phyloP scores from a whole-genome alignment of 1,140 invertebrate species.

The Diorhabda sublineata region DNA sequence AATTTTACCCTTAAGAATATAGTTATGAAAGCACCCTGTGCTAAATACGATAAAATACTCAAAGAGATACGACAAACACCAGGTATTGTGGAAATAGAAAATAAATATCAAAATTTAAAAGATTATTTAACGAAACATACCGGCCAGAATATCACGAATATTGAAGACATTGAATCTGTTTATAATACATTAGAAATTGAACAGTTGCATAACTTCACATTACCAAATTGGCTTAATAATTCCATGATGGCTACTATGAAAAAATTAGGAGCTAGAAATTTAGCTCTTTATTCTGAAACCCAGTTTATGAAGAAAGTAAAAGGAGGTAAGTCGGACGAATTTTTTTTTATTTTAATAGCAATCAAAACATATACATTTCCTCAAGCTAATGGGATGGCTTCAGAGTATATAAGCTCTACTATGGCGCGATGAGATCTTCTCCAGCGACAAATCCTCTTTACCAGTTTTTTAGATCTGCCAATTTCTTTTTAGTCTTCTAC shows the following conservation, averaged over 20 bases:
- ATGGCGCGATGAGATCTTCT: not conserved
- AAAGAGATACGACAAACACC: conserved; percentile 53
- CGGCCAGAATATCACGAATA: conserved; percentile 60
- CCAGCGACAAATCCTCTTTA: conserved; percentile 1
- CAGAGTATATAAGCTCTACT: conserved; percentile 4
- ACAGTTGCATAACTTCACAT: conserved; percentile 57
- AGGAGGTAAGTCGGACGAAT: conserved; percentile 53
- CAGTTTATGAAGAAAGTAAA: conserved; percentile 67
- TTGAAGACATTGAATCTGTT: conserved; percentile 66
- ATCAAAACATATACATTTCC: not conserved
- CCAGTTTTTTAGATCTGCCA: not conserved
- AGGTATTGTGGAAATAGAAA: conserved; percentile 53
- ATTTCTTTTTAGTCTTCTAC: not conserved
- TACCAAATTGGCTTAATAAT: conserved; percentile 69
- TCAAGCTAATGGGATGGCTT: not conserved
- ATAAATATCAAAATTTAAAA: conserved; percentile 59
- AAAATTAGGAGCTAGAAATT: conserved; percentile 61
- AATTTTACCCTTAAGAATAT: conserved; percentile 50
- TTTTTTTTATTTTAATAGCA: not conserved
- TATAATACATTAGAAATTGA: conserved; percentile 72
- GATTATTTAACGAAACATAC: conserved; percentile 60
- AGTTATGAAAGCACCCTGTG: conserved; percentile 60
- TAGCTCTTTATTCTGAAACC: conserved; percentile 67
- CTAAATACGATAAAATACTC: conserved; percentile 56
- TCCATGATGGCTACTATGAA: conserved; percentile 67